These are phyloP conservation scores for Drosophila cracens DNA, from an alignment of 2,888 invertebrate species.

Conservation along the genomic window DNA sequence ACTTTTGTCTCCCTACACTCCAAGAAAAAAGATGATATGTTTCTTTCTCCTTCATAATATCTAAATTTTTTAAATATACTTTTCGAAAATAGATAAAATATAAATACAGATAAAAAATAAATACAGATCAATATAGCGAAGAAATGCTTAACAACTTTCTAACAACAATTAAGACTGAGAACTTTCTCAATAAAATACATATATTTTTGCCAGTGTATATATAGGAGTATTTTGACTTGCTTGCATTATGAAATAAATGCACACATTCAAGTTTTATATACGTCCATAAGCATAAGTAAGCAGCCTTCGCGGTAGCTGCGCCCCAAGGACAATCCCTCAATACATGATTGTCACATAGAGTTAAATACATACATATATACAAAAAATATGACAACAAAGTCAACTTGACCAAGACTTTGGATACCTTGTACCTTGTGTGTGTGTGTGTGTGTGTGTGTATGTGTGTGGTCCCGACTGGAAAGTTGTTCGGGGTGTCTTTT, in stretches of 20 bases:
- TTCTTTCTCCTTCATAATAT: background rate
- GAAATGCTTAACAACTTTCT: background rate
- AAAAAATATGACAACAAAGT: conserved; percentile 38
- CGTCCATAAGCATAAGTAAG: conserved; percentile 29
- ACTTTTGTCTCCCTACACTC: conserved; percentile 40
- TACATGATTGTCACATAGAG: conserved; percentile 67
- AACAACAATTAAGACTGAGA: background rate
- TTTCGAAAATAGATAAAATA: background rate
- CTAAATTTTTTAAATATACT: background rate
- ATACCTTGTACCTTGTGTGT: background rate
- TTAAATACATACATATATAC: conserved; percentile 61
- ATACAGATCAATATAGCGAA: too few species aligned
- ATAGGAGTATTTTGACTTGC: conserved; percentile 47
- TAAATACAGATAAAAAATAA: too few species aligned
- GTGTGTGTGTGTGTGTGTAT: conserved; percentile 11
- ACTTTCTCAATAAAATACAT: background rate
- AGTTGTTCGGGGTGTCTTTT: conserved; percentile 39
- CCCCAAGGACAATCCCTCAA: conserved; percentile 70
- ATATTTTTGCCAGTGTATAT: conserved; percentile 4
- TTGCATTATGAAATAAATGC: conserved; percentile 69
- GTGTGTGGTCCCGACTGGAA: conserved; percentile 49
- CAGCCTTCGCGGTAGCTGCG: conserved; percentile 62
- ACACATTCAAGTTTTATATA: conserved; percentile 35
- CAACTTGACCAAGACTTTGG: conserved; percentile 38
- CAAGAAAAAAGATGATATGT: background rate